Conservation (phyloP, 2,888 invertebrate genomes). For the Erpobdella octoculata region DNA sequence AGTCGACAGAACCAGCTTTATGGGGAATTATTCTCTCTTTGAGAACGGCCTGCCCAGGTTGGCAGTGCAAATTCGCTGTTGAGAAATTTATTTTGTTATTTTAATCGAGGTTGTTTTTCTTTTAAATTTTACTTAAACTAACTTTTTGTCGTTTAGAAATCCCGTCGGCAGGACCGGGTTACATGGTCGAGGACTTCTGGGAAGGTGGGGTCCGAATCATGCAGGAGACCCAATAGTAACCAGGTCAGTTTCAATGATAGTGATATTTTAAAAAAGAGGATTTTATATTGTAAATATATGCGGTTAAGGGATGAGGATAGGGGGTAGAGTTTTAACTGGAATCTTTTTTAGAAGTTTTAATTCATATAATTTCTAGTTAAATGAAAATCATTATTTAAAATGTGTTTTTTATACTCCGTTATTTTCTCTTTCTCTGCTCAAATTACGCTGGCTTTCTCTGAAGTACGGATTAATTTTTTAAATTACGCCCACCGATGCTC, state of each 20-base stretch:
- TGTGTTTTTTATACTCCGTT: no score
- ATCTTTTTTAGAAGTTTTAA: no score
- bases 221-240: constrained; percentile 95
- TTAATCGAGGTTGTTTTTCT: background rate
- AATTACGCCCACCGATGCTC: no score
- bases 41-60: constrained; percentile 33
- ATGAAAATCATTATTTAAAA: no score
- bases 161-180: constrained; percentile 85
- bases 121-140: background rate
- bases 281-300: no score
- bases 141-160: constrained; percentile 55
- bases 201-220: constrained; percentile 95
- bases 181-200: constrained; percentile 70
- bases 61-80: background rate
- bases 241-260: constrained; percentile 33
- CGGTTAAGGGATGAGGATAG: no score
- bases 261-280: no score
- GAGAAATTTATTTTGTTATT: background rate
- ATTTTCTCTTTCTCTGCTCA: no score
- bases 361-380: no score
- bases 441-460: no score
- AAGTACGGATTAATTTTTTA: no score
- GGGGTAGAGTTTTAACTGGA: no score
- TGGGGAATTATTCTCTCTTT: constrained; percentile 32
- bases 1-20: constrained; percentile 34